phyloP scores from a whole-genome alignment of 2,797 vertebrate genomes.

The Crenuchus spilurus region DNA sequence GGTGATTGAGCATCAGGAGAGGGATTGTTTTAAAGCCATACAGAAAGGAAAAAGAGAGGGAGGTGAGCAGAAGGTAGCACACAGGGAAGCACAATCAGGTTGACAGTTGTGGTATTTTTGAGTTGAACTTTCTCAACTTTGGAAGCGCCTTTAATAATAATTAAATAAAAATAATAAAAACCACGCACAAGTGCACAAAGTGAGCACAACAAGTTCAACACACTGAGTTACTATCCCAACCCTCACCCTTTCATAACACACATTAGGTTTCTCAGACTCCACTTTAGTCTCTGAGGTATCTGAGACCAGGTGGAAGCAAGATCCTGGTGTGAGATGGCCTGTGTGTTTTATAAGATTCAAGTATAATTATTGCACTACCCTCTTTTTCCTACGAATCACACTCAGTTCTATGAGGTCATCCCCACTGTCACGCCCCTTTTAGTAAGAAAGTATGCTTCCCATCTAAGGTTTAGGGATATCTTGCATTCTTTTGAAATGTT shows the following conservation, averaged over 20 bases:
- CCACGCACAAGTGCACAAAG: constrained; percentile 67
- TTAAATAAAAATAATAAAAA: constrained; percentile 37
- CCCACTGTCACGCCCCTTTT: not conserved
- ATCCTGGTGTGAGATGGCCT: not conserved
- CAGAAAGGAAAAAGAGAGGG: constrained; percentile 50
- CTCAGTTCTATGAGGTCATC: not conserved
- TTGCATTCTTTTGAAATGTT: not conserved
- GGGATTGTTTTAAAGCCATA: constrained; percentile 34
- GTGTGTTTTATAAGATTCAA: not conserved
- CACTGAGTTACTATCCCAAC: constrained; percentile 28
- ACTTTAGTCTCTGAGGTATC: not conserved
- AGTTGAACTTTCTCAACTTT: not conserved
- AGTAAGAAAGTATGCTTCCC: not conserved
- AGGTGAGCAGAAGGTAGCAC: constrained; percentile 48
- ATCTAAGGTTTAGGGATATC: not conserved
- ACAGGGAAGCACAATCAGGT: constrained; percentile 1
- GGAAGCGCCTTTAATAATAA: constrained; percentile 11
- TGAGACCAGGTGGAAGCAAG: not conserved
- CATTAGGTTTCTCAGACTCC: constrained; percentile 33
- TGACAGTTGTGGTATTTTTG: not conserved
- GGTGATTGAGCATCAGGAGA: not conserved
- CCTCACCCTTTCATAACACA: constrained; percentile 38
- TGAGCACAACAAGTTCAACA: constrained; percentile 55
- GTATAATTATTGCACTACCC: not conserved
- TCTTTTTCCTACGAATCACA: not conserved